phyloP scores from a whole-genome alignment of 1,140 invertebrate species.

The Drosophila athabasca region DNA sequence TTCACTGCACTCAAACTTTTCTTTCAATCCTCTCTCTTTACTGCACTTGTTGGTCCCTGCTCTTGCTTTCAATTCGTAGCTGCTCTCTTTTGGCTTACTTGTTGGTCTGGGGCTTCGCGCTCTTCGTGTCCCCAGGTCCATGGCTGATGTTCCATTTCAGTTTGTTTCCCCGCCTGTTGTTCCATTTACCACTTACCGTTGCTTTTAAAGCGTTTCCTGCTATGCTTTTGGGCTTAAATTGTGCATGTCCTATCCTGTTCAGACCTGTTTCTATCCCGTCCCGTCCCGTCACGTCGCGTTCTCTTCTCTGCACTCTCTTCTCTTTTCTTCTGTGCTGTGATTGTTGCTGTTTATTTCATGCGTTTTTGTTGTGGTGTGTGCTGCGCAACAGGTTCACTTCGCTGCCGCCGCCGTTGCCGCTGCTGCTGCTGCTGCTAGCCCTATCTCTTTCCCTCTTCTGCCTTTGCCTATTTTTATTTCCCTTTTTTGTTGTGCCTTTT shows the following conservation, averaged over 20 bases:
- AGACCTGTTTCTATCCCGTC: slow-evolving; percentile 12
- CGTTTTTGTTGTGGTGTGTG: slow-evolving; percentile 46
- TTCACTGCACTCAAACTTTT: background rate
- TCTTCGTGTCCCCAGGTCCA: slow-evolving; percentile 5
- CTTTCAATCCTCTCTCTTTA: slow-evolving; percentile 26
- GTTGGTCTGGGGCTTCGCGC: background rate
- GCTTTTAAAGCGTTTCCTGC: too few relatives aligned
- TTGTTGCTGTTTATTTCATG: slow-evolving; percentile 51
- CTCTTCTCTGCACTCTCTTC: slow-evolving; percentile 12
- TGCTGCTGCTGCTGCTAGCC: background rate
- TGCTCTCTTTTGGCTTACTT: slow-evolving; percentile 6
- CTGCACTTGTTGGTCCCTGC: slow-evolving; percentile 9
- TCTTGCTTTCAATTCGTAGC: slow-evolving; percentile 6
- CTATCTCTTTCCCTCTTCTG: background rate
- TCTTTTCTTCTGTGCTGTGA: slow-evolving; percentile 32
- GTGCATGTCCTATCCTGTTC: slow-evolving; percentile 6
- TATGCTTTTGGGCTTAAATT: too few relatives aligned
- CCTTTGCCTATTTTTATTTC: slow-evolving; percentile 40
- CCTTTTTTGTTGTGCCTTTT: slow-evolving; percentile 23
- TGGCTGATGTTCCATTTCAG: too few relatives aligned
- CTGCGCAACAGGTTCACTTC: slow-evolving; percentile 71
- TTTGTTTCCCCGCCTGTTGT: too few relatives aligned
- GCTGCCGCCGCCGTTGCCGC: slow-evolving; percentile 4
- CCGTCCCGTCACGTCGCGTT: slow-evolving; percentile 16
- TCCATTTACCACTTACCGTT: too few relatives aligned